Evolutionary conservation across 2,797 vertebrate genomes (phyloP), one percentile per base, ranked within the genome.

Genomic region (Diceros bicornis): DNA sequence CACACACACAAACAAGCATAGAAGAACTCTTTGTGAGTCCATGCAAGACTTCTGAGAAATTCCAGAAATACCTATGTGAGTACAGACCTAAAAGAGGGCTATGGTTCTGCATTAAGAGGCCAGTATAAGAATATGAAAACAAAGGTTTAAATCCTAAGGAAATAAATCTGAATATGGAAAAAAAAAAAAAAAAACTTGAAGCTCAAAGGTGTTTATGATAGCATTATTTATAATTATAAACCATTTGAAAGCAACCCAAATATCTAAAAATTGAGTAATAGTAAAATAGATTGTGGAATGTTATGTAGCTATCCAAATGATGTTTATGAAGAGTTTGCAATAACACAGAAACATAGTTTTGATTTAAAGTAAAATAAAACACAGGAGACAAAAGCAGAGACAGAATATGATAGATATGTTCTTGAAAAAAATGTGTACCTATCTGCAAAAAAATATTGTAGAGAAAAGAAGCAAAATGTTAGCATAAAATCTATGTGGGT

Each of bases 201-300:
- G 57, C 9, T 61, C 14, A 91, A 92, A 74, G 14, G 5, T 91
- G 21, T 83, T 96, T 61, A 68, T 47, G n/a, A 68, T 59, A 92
- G 14, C 55, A 25, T 92, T 93, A 94, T 91, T 91, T 95, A 71
- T 74, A 72, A 72, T 79, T 95, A 84, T 72, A 84, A 95, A 74
- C 21, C 34, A 57, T 74, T 81, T 50, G 21, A 96, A 83, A 95
- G 6, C 23, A 82, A 72, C n/a, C 37, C 11, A 72, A 91, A 81
- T 77, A 17, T 90, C 69, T 83, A 89, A 68, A 77, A 94, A 87
- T 34, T 81, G 81, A 97, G 4, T 74, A 83, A n/a, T n/a, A 78
- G 18, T 92, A 85, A 94, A 87, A 94, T 79, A 78, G 4, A 16
- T 18, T 81, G 59, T 62, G 47, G 34, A 87, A 88, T 72, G 11